Evolutionary conservation across 2,113 vertebrate species (phyloP), one percentile per base, ranked within the genome.

Genomic region (Genyomyrus donnyi): DNA sequence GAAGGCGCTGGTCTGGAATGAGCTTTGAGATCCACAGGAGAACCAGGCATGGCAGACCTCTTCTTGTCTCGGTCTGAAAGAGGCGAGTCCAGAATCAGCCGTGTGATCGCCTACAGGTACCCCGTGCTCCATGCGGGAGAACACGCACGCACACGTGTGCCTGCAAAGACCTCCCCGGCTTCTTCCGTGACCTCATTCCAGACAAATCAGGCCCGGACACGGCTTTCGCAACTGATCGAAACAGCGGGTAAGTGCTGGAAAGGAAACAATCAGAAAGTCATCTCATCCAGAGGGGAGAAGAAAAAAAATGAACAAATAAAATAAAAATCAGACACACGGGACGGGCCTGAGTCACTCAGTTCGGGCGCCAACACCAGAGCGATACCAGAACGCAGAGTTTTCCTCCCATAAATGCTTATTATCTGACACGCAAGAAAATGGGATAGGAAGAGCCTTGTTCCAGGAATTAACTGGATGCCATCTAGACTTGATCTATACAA

Each of bases 1-100:
- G 97, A 97, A 93, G 97, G 97, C 92, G 96, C 97, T 90, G 97
- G 97, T 96, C 98, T 97, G 94, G 97, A 97, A 95, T 98, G 98
- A 92, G 97, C 97, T 96, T 99, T 99, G 95, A 98, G 97, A 97
- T 99, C 98, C 96, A 98, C 97, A 66, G 98, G 98, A 91, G 98
- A 99, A 93, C 98, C 98, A 92, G 98, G 98, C 98, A 99, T 99
- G 95, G 97, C 97, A 97, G 97, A 97, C 91, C 96, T 95, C 96
- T 97, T 98, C 97, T 97, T 99, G 95, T 98, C 98, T 96, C 95
- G 94, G 94, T 96, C 98, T 99, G 95, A 35, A 91, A 88, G 45
- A 31, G n/a, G 66, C 0, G 45, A 92, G 92, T 90, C 39, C 89
- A 90, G 92, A 93, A 24, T 88, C 6, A 84, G 88, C 50, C 15